Base-by-base conservation (phyloP, 2,797 vertebrate genomes). In the Halcyon chelicuti region DNA sequence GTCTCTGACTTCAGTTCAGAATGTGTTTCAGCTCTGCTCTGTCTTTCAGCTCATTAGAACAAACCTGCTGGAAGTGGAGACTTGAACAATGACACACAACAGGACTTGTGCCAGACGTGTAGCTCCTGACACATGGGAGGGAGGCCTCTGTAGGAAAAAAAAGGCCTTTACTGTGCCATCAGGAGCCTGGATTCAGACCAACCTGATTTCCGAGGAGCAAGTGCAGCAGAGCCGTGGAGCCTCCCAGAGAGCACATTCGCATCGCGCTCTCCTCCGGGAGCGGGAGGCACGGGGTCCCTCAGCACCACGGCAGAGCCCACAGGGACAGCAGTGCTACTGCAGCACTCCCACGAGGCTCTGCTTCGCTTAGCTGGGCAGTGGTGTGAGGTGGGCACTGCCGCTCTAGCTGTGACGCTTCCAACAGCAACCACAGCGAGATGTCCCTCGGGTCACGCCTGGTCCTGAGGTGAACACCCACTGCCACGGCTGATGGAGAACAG, bases 11-110 rank as follows among this genome's bases (percentile, higher is more conserved):
- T 78, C 57, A 94, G 91, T 60, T 95, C 85, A 77, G 89, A 94
- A 88, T 78, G 65, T 75, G 82, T 78, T 90, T 94, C 85, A 75
- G 93, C 85, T 94, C 85, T 84, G 82, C 89, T 94, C 85, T 54
- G 58, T 79, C 93, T 96, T 96, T 88, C 91, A 84, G 94, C 88
- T 96, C 91, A 91, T 96, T 94, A 97, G 70, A 96, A 90, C 88
- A 94, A 90, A 96, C 76, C 93, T 95, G 91, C 70, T 94, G 91
- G 83, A 95, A 95, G 60, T 17, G 3, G 44, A 93, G 73, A 81
- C 44, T 47, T 28, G 73, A 93, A 67, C 75, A 70, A 91, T 3
- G 11, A 83, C 93, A 84, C 60, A 37, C 73, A 72, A 70, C 0
- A 0, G 86, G 66, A 85, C 70, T 78, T 7, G 5, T 52, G 87